Percentiles rank a stretch among this genome's conserved stretches.
phyloP scores from a whole-genome alignment of 37 sponge, comb jelly and placozoan genomes.

The Eunapius fragilis region DNA sequence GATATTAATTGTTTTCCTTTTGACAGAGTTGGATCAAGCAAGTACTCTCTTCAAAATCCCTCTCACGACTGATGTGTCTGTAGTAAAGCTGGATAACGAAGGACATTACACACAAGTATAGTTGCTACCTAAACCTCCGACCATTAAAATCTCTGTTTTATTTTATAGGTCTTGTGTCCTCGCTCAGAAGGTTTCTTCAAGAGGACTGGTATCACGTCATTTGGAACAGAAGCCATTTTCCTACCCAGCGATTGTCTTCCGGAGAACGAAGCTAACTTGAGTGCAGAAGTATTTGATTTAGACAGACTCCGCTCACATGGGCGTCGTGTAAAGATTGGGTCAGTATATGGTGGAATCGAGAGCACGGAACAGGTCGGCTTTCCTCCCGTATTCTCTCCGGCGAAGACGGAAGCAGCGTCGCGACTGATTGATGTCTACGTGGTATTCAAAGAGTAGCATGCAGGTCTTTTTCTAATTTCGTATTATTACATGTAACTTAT shows the following conservation, averaged over 20 bases:
- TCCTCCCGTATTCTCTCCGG: neutral
- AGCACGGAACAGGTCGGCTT: neutral
- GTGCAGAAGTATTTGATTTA: neutral
- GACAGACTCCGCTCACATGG: neutral
- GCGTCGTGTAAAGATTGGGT: neutral
- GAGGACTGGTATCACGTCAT: neutral
- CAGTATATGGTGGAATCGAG: constrained; percentile 16
- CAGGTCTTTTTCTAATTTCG: no score
- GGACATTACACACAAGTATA: constrained; percentile 8
- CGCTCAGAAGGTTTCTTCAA: neutral
- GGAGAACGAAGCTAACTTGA: no score
- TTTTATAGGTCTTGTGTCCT: constrained; percentile 1
- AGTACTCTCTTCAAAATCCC: neutral
- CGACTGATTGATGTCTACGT: constrained; percentile 4
- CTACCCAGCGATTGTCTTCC: neutral
- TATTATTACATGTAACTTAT: no score
- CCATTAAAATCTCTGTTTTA: neutral
- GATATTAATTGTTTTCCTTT: neutral
- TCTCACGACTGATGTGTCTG: constrained; percentile 7
- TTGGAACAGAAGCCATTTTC: constrained; percentile 13
- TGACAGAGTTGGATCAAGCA: neutral
- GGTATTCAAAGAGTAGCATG: constrained; percentile 2
- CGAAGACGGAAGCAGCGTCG: neutral
- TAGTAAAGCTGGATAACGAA: neutral
- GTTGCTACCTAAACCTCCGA: neutral